These are phyloP conservation scores for Drosophila bunnanda DNA, from an alignment of 2,888 invertebrate genomes.

Conservation along the genomic window DNA sequence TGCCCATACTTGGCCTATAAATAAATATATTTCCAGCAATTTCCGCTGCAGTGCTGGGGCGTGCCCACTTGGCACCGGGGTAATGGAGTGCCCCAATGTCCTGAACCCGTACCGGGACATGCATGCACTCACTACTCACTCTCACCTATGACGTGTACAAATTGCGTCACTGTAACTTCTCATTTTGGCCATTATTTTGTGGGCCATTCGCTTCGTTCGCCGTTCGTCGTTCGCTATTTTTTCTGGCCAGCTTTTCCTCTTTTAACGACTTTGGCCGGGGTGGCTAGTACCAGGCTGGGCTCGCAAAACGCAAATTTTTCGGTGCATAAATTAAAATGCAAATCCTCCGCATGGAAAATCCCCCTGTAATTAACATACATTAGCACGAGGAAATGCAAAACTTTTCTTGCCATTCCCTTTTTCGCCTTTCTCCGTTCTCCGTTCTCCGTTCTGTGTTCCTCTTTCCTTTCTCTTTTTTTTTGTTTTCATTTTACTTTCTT, in stretches of 20 bases:
- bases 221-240: conserved; percentile 24
- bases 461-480: conserved; percentile 8
- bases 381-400: conserved; percentile 83
- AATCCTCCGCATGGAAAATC: conserved; percentile 80
- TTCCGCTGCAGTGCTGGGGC: conserved; percentile 47
- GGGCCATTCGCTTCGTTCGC: conserved; percentile 20
- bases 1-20: conserved; percentile 41
- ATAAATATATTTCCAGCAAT: conserved; percentile 51
- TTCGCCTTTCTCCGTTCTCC: conserved; percentile 21
- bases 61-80: conserved; percentile 41
- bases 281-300: conserved; percentile 39
- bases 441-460: conserved; percentile 15
- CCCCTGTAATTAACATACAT: conserved; percentile 84
- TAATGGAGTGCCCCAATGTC: conserved; percentile 49
- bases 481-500: not conserved
- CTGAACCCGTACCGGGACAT: conserved; percentile 15
- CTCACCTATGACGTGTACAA: conserved; percentile 48
- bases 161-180: conserved; percentile 66
- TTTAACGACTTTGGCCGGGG: conserved; percentile 54
- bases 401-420: conserved; percentile 54
- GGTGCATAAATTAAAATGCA: conserved; percentile 81
- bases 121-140: conserved; percentile 26
- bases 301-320: conserved; percentile 71
- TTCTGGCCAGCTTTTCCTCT: conserved; percentile 48
- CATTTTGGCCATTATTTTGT: conserved; percentile 67